A percentile compares a stretch with the other conserved stretches of the same genome.
These are phyloP conservation scores for Leptinotarsa lineolata DNA, from an alignment of 1,140 invertebrate species.

Conservation along the genomic window DNA sequence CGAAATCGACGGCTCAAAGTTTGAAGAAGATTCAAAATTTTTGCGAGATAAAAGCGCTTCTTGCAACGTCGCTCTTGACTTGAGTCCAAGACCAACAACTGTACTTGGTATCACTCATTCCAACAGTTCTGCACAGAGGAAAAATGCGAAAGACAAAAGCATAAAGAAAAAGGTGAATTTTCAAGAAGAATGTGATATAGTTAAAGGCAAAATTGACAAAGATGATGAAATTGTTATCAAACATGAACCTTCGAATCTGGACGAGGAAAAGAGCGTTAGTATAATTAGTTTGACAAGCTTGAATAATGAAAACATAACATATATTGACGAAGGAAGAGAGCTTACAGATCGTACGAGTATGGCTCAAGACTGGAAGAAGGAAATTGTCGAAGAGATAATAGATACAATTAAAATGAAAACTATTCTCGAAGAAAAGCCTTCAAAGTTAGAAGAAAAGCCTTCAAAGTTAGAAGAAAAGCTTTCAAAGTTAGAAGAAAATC, in stretches of 20 bases:
- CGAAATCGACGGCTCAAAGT: constrained; percentile 52
- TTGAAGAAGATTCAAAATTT: constrained; percentile 56
- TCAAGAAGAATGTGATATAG: constrained; percentile 42
- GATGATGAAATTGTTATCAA: constrained; percentile 24
- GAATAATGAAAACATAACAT: constrained; percentile 48
- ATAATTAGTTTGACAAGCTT: constrained; percentile 51
- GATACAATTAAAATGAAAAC: constrained; percentile 39
- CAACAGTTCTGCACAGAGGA: constrained; percentile 39
- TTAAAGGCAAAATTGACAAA: constrained; percentile 28
- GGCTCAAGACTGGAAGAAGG: constrained; percentile 52
- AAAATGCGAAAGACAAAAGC: constrained; percentile 42
- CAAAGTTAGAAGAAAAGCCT: neutral
- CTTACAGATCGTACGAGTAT: constrained; percentile 52
- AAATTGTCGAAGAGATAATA: constrained; percentile 46
- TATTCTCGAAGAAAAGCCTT: constrained; percentile 24
- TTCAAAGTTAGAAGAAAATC: constrained; percentile 21
- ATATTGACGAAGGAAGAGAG: constrained; percentile 55
- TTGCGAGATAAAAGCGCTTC: constrained; percentile 70
- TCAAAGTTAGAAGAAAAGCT: constrained; percentile 22
- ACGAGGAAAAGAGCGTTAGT: constrained; percentile 52
- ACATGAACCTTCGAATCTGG: constrained; percentile 39
- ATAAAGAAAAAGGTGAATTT: constrained; percentile 53
- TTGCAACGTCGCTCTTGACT: constrained; percentile 71
- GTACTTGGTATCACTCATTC: constrained; percentile 58
- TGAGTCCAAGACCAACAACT: constrained; percentile 68